Percentiles rank a stretch among this genome's conserved stretches.
Conservation (phyloP, 2,797 vertebrate genomes). For the Pempheris klunzingeri region DNA sequence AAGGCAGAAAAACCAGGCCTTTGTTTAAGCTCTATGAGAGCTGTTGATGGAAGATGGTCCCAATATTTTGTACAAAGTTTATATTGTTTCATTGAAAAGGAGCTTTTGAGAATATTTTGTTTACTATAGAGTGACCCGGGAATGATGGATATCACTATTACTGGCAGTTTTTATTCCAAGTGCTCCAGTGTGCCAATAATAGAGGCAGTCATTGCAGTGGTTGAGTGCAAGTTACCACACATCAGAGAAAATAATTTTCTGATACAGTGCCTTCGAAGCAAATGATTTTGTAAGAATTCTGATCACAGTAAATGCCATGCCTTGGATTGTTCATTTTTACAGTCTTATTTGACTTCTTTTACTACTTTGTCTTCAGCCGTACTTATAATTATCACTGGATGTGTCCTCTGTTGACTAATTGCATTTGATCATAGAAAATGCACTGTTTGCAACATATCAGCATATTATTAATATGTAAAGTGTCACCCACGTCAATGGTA, state of each 20-base stretch:
- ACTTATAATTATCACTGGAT: constrained; percentile 27
- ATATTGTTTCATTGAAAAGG: constrained; percentile 22
- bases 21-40: background rate
- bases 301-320: constrained; percentile 15
- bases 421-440: constrained; percentile 56
- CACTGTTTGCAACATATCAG: constrained; percentile 50
- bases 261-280: constrained; percentile 68
- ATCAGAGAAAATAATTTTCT: constrained; percentile 44
- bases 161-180: constrained; percentile 16
- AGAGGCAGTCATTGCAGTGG: constrained; percentile 13
- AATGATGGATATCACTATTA: constrained; percentile 8
- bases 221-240: constrained; percentile 10
- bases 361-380: constrained; percentile 13
- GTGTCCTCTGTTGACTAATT: constrained; percentile 39
- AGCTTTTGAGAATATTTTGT: constrained; percentile 35
- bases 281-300: constrained; percentile 52
- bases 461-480: constrained; percentile 35
- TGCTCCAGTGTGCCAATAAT: background rate
- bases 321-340: constrained; percentile 20
- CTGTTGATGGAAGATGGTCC: constrained; percentile 8
- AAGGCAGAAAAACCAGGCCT: background rate
- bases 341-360: constrained; percentile 30
- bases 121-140: constrained; percentile 1
- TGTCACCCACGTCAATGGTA: constrained; percentile 40
- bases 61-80: constrained; percentile 36